Evolutionary conservation across 2,888 invertebrate species (phyloP).

Genomic region (Trilocha varians): DNA sequence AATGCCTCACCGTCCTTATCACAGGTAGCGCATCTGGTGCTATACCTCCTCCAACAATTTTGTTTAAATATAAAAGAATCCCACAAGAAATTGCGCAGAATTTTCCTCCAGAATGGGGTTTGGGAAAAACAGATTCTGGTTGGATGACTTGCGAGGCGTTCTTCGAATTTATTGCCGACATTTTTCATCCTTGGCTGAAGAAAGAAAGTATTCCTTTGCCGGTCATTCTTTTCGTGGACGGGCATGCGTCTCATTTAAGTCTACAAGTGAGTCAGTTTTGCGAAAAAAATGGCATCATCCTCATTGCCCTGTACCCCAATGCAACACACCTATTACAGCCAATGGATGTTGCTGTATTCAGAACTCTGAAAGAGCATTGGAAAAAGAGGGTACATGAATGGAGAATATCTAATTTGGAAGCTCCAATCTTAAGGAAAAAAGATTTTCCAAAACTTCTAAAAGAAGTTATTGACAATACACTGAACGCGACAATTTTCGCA

Average conservation of each 20-base stretch:
- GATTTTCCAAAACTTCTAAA: constrained; percentile 14
- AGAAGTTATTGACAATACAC: constrained; percentile 11
- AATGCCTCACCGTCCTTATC: constrained; percentile 8
- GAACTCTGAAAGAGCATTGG: constrained; percentile 10
- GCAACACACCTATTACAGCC: constrained; percentile 11
- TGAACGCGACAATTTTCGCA: constrained; percentile 13
- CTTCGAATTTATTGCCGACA: constrained; percentile 20
- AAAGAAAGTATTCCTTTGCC: constrained; percentile 20
- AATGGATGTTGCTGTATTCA: constrained; percentile 13
- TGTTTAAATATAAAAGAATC: constrained; percentile 7
- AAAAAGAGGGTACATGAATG: constrained; percentile 9
- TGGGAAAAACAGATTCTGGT: constrained; percentile 39
- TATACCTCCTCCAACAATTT: constrained; percentile 10
- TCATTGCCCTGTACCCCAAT: constrained; percentile 5
- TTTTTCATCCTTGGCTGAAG: constrained; percentile 35
- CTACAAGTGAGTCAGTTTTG: constrained; percentile 33
- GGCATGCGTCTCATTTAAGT: constrained; percentile 14
- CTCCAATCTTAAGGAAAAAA: constrained; percentile 14
- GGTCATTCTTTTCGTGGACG: constrained; percentile 38
- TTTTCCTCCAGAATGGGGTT: constrained; percentile 31
- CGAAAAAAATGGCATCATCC: constrained; percentile 8
- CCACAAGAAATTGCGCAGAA: constrained; percentile 15
- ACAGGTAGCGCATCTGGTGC: constrained; percentile 11
- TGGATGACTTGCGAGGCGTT: constrained; percentile 41
- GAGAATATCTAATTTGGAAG: constrained; percentile 10